Conservation (phyloP, 2,888 invertebrate species). For the Sceliomorpha sp. region DNA sequence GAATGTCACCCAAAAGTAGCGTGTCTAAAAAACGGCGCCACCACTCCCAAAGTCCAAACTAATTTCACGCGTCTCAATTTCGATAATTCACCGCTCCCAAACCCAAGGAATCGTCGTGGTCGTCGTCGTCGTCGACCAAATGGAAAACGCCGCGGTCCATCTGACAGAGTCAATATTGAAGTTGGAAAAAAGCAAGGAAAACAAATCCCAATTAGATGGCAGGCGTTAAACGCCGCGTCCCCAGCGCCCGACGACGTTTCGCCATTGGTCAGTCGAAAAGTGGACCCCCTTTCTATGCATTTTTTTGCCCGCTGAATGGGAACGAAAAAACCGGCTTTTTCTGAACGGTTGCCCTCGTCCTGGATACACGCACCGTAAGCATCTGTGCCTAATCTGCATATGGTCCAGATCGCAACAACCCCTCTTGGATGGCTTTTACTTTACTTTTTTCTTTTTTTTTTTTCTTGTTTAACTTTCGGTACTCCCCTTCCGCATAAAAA, state of each 20-base stretch:
- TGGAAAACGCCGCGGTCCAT: constrained; percentile 49
- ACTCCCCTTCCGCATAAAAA: constrained; percentile 48
- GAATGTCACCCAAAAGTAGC: too few species aligned
- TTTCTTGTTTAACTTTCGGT: constrained; percentile 63
- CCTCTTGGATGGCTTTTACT: constrained; percentile 57
- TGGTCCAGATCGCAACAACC: constrained; percentile 71
- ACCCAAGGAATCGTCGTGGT: too few species aligned
- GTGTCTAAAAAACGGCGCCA: too few species aligned
- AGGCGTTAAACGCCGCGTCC: constrained; percentile 1
- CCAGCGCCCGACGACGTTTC: constrained; percentile 2
- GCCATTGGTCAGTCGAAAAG: constrained; percentile 49
- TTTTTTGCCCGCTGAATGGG: constrained; percentile 51
- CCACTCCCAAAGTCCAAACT: too few species aligned
- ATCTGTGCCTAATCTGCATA: constrained; percentile 79
- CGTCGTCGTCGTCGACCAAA: constrained; percentile 38
- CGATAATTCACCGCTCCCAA: constrained; percentile 48
- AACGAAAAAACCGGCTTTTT: constrained; percentile 71
- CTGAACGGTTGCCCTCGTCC: constrained; percentile 62
- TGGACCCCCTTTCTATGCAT: constrained; percentile 51
- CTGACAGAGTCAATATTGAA: constrained; percentile 41
- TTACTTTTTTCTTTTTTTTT: too few species aligned
- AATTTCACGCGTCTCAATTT: constrained; percentile 55
- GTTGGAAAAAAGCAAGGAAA: constrained; percentile 37
- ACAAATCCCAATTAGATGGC: constrained; percentile 41
- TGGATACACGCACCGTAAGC: constrained; percentile 63